phyloP scores from a whole-genome alignment of 2,888 invertebrate genomes.

The Blastobasis adustella region DNA sequence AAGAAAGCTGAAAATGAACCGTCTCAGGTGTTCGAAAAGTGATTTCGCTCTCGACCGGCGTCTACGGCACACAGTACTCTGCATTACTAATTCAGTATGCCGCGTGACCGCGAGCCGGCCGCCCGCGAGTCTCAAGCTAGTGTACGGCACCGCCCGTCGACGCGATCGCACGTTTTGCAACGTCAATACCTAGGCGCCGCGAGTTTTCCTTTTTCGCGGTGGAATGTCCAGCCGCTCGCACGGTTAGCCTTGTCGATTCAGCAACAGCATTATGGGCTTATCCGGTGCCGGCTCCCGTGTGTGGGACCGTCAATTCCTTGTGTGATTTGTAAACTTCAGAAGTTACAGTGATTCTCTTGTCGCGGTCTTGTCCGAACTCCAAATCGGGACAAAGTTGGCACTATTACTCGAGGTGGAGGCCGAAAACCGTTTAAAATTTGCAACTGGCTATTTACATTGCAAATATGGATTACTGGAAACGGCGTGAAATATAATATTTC shows the following conservation, averaged over 20 bases:
- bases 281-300: constrained; percentile 29
- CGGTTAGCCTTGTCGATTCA: no score
- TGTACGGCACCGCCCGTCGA: not conserved
- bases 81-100: constrained; percentile 50
- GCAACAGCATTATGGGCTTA: no score
- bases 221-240: no score
- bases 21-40: constrained; percentile 40
- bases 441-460: no score
- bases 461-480: no score
- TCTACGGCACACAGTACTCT: not conserved
- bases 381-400: no score
- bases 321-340: constrained; percentile 35
- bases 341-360: constrained; percentile 1
- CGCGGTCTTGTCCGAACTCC: no score
- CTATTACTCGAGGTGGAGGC: no score
- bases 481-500: no score
- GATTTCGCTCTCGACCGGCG: constrained; percentile 61
- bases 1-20: constrained; percentile 35
- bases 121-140: constrained; percentile 25
- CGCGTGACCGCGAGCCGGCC: constrained; percentile 51
- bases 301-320: constrained; percentile 27
- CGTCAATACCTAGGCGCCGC: constrained; percentile 26
- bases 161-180: constrained; percentile 38
- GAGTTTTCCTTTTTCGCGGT: constrained; percentile 4
- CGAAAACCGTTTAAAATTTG: no score